A percentile compares a stretch with the other conserved stretches of the same genome.
These are phyloP conservation scores for Blomia tropicalis DNA, from an alignment of 2,888 invertebrate genomes.

Conservation along the genomic window DNA sequence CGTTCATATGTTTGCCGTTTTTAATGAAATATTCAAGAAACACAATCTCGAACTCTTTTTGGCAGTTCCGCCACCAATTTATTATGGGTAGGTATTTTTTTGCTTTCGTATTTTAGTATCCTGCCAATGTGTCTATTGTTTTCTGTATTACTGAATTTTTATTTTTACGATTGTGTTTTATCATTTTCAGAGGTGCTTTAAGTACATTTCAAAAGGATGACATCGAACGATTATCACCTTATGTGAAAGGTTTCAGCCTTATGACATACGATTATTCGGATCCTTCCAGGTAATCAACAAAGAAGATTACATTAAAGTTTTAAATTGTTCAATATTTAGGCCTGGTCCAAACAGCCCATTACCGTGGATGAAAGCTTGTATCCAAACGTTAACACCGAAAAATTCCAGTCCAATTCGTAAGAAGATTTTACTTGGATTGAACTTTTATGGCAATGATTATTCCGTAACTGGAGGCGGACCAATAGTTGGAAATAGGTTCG, in stretches of 20 bases:
- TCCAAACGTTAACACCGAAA: conserved; percentile 35
- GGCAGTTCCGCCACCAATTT: conserved; percentile 57
- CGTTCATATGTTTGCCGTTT: conserved; percentile 33
- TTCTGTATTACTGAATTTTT: neutral
- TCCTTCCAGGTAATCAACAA: conserved; percentile 46
- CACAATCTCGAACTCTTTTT: conserved; percentile 41
- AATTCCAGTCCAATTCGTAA: conserved; percentile 36
- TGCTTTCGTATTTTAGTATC: conserved; percentile 8
- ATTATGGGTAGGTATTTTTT: conserved; percentile 31
- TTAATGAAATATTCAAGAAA: conserved; percentile 30
- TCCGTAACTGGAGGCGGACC: conserved; percentile 61
- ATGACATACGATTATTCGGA: conserved; percentile 91
- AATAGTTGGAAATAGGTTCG: conserved; percentile 58
- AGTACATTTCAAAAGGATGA: conserved; percentile 57
- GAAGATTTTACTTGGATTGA: conserved; percentile 72
- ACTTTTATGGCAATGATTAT: conserved; percentile 83
- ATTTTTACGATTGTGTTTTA: neutral
- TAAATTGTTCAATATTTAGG: conserved; percentile 30
- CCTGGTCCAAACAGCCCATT: conserved; percentile 74
- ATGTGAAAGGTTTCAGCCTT: conserved; percentile 71
- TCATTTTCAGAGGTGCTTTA: conserved; percentile 31
- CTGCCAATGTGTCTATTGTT: too few relatives aligned
- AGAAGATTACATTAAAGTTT: neutral
- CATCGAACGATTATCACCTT: conserved; percentile 56
- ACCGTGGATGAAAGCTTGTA: conserved; percentile 59